Percentiles rank a stretch among this genome's conserved stretches.
Evolutionary conservation across 2,797 vertebrate genomes (phyloP).

Genomic region (Lindbergichthys nudifrons): DNA sequence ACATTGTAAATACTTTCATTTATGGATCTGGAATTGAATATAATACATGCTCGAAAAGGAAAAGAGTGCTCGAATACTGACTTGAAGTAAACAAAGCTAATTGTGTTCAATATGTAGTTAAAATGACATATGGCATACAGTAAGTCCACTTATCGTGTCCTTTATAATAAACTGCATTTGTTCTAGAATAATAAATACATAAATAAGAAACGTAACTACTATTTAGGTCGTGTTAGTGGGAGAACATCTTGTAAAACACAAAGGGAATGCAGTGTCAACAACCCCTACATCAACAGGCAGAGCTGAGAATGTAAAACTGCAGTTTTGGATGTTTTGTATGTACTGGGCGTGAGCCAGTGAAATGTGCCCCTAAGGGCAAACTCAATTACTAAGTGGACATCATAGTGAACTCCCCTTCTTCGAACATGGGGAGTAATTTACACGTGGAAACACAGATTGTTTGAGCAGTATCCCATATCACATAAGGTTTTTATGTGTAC

Average conservation of each 20-base stretch:
- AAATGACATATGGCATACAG: no score
- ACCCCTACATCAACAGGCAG: not conserved
- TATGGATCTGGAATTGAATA: no score
- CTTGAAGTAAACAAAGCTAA: no score
- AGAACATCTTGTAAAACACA: not conserved
- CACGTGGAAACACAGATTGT: conserved; percentile 31
- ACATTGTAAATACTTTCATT: no score
- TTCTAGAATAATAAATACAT: no score
- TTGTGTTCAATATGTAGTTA: no score
- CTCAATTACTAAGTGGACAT: conserved; percentile 13
- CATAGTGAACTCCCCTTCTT: conserved; percentile 26
- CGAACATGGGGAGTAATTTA: conserved; percentile 42
- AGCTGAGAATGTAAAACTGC: not conserved
- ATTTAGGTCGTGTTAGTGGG: not conserved
- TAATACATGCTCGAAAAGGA: no score
- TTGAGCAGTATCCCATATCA: not conserved
- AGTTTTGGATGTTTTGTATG: conserved; percentile 4
- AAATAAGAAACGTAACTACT: no score
- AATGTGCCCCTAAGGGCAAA: conserved; percentile 27
- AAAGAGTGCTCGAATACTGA: no score
- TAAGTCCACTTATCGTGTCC: no score
- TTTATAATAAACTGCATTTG: no score
- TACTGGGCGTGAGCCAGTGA: not conserved
- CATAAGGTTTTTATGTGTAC: not conserved
- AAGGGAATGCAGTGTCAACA: not conserved